Conservation (phyloP, 2,888 invertebrate genomes). For the Empis livida region DNA sequence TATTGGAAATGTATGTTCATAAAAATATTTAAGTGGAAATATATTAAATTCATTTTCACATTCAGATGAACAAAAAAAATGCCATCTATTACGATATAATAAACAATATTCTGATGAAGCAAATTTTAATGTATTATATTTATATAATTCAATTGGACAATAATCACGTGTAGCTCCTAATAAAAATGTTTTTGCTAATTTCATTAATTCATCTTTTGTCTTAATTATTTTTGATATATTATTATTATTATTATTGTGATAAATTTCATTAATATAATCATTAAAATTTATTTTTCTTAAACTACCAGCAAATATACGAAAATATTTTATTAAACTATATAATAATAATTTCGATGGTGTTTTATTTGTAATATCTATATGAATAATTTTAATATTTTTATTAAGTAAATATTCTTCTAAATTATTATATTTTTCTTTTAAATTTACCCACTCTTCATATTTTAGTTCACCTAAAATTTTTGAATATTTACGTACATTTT, state of each 20-base stretch:
- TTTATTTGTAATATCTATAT: conserved; percentile 3
- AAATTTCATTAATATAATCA: background rate
- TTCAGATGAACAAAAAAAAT: conserved; percentile 40
- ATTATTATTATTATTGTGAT: too few species aligned
- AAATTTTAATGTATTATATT: background rate
- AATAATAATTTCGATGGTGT: conserved; percentile 27
- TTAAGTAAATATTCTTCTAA: conserved; percentile 18
- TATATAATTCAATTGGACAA: conserved; percentile 40
- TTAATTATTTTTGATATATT: conserved; percentile 4
- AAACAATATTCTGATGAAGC: conserved; percentile 34
- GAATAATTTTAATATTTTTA: conserved; percentile 13
- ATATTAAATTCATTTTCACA: conserved; percentile 39
- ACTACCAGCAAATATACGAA: conserved; percentile 1
- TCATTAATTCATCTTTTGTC: background rate
- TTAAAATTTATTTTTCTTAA: background rate
- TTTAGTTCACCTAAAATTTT: conserved; percentile 22
- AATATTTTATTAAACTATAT: conserved; percentile 3
- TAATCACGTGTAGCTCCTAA: conserved; percentile 44
- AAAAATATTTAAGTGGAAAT: conserved; percentile 39
- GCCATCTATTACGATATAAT: conserved; percentile 41
- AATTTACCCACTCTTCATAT: background rate
- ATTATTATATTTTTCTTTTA: conserved; percentile 13
- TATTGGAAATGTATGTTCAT: conserved; percentile 35
- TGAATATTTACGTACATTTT: background rate
- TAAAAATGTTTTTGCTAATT: background rate